A percentile compares a stretch with the other conserved stretches of the same genome.
These are phyloP conservation scores for Liparis tanakae DNA, from an alignment of 2,797 vertebrate species.

Conservation along the genomic window DNA sequence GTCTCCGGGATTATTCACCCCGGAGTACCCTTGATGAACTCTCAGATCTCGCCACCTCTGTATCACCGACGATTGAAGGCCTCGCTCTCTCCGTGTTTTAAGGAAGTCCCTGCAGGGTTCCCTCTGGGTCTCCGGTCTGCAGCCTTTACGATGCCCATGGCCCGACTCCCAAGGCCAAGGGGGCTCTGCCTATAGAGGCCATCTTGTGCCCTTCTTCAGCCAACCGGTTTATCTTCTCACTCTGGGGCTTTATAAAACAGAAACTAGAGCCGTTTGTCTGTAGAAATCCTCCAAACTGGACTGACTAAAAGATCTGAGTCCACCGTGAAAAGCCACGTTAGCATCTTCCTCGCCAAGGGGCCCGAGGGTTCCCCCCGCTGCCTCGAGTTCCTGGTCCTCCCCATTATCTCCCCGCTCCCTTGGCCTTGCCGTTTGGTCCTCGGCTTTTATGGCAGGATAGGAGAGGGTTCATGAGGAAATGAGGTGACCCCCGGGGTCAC, in stretches of 20 bases:
- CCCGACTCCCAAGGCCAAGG: conserved; percentile 64
- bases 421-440: conserved; percentile 74
- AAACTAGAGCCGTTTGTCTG: conserved; percentile 47
- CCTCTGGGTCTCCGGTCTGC: conserved; percentile 60
- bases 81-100: conserved; percentile 57
- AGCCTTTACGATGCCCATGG: conserved; percentile 64
- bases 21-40: conserved; percentile 73
- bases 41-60: conserved; percentile 71
- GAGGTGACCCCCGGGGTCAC: conserved; percentile 86
- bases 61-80: conserved; percentile 65
- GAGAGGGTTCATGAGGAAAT: conserved; percentile 87
- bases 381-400: conserved; percentile 67
- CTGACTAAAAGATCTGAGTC: conserved; percentile 27
- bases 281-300: conserved; percentile 10
- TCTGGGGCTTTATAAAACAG: conserved; percentile 40
- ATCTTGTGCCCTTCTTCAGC: conserved; percentile 41
- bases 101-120: conserved; percentile 64
- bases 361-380: conserved; percentile 63
- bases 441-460: conserved; percentile 85
- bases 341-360: conserved; percentile 60
- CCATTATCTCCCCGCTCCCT: conserved; percentile 78
- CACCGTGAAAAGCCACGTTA: conserved; percentile 50
- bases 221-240: conserved; percentile 26
- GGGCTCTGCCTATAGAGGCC: conserved; percentile 41
- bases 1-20: conserved; percentile 75